Evolutionary conservation across 2,888 invertebrate species (phyloP).

Genomic region (Salticus scenicus): DNA sequence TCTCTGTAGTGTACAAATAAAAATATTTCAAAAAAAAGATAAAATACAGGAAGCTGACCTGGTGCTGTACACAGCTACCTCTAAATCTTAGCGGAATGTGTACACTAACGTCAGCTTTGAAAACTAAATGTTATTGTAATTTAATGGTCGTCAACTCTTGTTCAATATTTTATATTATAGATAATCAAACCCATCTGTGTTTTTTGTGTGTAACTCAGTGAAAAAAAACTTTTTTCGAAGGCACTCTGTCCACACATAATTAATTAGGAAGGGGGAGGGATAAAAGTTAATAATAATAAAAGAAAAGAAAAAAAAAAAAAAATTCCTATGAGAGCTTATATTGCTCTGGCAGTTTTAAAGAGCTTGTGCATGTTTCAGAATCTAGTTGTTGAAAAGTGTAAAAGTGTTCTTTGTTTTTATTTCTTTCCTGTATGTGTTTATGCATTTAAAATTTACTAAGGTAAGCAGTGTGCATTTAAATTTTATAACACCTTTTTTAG

Average conservation of each 20-base stretch:
- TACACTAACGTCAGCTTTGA: constrained; percentile 31
- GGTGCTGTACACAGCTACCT: constrained; percentile 59
- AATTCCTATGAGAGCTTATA: constrained; percentile 70
- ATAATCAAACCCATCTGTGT: constrained; percentile 69
- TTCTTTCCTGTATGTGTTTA: background rate
- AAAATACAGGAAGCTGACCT: constrained; percentile 43
- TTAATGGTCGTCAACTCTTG: constrained; percentile 57
- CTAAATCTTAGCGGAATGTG: constrained; percentile 22
- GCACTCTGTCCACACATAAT: constrained; percentile 69
- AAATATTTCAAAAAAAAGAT: constrained; percentile 20
- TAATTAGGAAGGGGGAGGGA: too few relatives aligned
- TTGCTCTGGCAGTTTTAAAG: constrained; percentile 66
- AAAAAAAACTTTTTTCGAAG: constrained; percentile 47
- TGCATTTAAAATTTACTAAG: constrained; percentile 16
- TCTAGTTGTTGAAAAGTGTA: constrained; percentile 59
- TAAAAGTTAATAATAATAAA: too few relatives aligned
- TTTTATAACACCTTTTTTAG: background rate
- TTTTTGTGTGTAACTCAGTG: constrained; percentile 56
- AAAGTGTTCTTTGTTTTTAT: constrained; percentile 28
- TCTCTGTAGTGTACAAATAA: constrained; percentile 66
- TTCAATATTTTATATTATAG: constrained; percentile 69
- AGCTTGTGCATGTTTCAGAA: constrained; percentile 69
- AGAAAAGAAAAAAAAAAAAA: constrained; percentile 44
- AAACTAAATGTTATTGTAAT: constrained; percentile 52
- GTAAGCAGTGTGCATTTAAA: constrained; percentile 23